phyloP scores from a whole-genome alignment of 1,140 invertebrate species.

The Drosophila littoralis region DNA sequence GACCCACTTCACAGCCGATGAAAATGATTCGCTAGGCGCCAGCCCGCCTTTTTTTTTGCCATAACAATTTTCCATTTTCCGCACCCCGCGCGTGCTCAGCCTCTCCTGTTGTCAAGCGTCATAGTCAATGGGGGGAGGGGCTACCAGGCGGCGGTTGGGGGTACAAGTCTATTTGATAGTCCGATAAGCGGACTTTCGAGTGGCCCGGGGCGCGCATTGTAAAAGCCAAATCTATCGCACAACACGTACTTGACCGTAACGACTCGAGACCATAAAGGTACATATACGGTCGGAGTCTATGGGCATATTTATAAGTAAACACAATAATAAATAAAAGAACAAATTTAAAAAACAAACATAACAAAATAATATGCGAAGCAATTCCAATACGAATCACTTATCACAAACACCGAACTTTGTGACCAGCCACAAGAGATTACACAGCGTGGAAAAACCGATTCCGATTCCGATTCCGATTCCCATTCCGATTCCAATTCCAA shows the following conservation, averaged over 20 bases:
- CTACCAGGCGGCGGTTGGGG: slow-evolving; percentile 1
- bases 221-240: slow-evolving; percentile 70
- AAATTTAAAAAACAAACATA: slow-evolving; percentile 18
- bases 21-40: no score
- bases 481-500: neutral
- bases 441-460: slow-evolving; percentile 11
- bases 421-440: slow-evolving; percentile 44
- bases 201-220: slow-evolving; percentile 47
- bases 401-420: slow-evolving; percentile 55
- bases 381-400: slow-evolving; percentile 60
- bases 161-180: slow-evolving; percentile 23
- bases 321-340: slow-evolving; percentile 61
- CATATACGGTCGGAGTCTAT: slow-evolving; percentile 17
- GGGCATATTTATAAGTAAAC: slow-evolving; percentile 64
- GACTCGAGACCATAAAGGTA: slow-evolving; percentile 67
- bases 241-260: slow-evolving; percentile 65
- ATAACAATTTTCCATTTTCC: neutral
- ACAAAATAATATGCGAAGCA: slow-evolving; percentile 46
- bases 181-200: slow-evolving; percentile 42
- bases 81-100: neutral
- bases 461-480: neutral
- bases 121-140: neutral
- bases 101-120: slow-evolving; percentile 37
- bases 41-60: neutral
- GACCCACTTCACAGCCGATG: neutral